A percentile compares a stretch with the other conserved stretches of the same genome.
Evolutionary conservation across 2,888 invertebrate genomes (phyloP).

Genomic region (Epinotia brunnichana): DNA sequence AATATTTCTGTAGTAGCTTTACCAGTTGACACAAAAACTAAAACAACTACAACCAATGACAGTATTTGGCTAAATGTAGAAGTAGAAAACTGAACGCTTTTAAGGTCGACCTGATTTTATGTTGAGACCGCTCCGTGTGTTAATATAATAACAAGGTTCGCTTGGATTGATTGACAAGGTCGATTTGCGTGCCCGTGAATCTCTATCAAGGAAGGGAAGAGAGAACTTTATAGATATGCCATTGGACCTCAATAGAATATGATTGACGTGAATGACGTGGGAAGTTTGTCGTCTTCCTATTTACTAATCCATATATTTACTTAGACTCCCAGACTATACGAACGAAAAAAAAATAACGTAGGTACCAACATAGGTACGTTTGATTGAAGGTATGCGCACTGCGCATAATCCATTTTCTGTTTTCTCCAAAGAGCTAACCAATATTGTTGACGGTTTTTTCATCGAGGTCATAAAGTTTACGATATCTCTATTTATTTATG

Average conservation of each 20-base stretch:
- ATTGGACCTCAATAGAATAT: conserved; percentile 76
- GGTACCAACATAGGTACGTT: neutral
- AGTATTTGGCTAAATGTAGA: no score
- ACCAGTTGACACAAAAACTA: no score
- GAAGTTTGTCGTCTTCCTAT: conserved; percentile 56
- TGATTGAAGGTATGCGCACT: neutral
- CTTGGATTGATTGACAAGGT: conserved; percentile 54
- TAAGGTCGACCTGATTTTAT: neutral
- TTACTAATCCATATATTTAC: conserved; percentile 6
- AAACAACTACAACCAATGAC: no score
- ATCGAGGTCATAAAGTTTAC: conserved; percentile 75
- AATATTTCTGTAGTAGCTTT: no score
- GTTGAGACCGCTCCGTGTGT: conserved; percentile 28
- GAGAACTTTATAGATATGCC: conserved; percentile 78
- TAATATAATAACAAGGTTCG: conserved; percentile 35
- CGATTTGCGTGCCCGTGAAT: conserved; percentile 60
- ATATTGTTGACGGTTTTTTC: conserved; percentile 59
- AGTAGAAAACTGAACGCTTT: no score
- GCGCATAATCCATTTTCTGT: conserved; percentile 49
- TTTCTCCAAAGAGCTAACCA: conserved; percentile 47
- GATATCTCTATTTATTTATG: conserved; percentile 65
- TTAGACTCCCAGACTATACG: no score
- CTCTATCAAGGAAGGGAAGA: conserved; percentile 68
- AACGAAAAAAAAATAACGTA: no score
- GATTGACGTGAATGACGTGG: conserved; percentile 80